Evolutionary conservation across 2,888 invertebrate species (phyloP), one percentile per base, ranked within the genome.

Genomic region (Synanthedon formicaeformis): DNA sequence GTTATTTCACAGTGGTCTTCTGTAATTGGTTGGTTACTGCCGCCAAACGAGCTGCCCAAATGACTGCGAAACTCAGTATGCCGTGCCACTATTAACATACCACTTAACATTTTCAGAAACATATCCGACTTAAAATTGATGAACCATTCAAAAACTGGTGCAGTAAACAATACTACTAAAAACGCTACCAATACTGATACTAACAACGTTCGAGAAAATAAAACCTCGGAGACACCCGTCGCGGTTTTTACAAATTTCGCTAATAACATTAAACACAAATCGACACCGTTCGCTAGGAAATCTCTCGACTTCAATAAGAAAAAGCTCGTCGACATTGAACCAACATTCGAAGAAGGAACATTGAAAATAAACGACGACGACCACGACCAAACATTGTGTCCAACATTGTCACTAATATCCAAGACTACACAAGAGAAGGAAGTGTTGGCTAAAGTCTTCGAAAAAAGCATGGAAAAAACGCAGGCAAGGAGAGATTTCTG

Each of bases 391-490:
- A 84, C 82, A 2, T 57, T 79, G 3, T 81, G 77, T 52, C 67
- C 77, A 0, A 78, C 72, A 53, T 58, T 64, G 3, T 66, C 71
- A 4, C 53, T 60, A 2, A 60, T 70, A 5, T 73, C 70, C 2
- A 78, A 75, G 60, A 82, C 80, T 0, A 81, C 83, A 0, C 81
- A 82, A 64, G 87, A 87, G 55, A 78, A 64, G 52, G 81, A 85
- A 57, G 78, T 86, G 53, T 67, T 86, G 66, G 62, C 63, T 14
- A 77, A 78, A 65, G 85, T 81, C 0, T 85, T 86, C 58, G 81
- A 84, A 53, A 69, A 58, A 50, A 69, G 60, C 51, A 18, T 58
- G 0, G 59, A 51, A 5, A 58, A 56, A 34, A 55, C 53, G 49
- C 50, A 53, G 3, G 61, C 40, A 12, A 40, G 56, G 40, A 62